phyloP scores from a whole-genome alignment of 1,140 invertebrate species.

The Littorina saxatilis region DNA sequence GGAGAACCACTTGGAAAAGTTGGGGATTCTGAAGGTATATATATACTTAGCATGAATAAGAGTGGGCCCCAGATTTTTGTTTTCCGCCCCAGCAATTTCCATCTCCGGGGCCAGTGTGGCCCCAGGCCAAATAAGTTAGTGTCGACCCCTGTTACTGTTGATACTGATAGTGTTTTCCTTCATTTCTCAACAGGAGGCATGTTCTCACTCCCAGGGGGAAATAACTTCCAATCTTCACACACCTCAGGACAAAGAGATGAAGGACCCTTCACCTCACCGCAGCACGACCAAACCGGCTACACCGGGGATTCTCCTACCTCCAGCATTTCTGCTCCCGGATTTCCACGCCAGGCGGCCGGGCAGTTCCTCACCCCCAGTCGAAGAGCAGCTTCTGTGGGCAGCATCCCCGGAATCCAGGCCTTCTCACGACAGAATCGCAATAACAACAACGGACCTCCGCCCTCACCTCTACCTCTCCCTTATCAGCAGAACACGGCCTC shows the following conservation, averaged over 20 bases:
- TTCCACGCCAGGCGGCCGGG: neutral
- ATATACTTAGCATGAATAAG: no score
- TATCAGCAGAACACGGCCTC: neutral
- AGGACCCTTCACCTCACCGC: slow-evolving; percentile 12
- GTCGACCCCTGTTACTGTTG: neutral
- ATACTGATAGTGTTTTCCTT: neutral
- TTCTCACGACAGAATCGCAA: slow-evolving; percentile 35
- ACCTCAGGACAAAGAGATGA: neutral
- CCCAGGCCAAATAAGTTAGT: no score
- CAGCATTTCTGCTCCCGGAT: slow-evolving; percentile 21
- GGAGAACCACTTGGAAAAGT: no score
- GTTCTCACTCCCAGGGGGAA: slow-evolving; percentile 17
- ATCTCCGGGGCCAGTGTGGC: no score
- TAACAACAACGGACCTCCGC: neutral
- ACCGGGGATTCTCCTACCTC: slow-evolving; percentile 43
- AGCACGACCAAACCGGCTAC: slow-evolving; percentile 31
- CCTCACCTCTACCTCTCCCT: neutral
- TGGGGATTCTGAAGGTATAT: no score
- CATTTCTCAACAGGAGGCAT: neutral
- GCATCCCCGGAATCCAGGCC: slow-evolving; percentile 35
- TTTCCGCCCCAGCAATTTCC: no score
- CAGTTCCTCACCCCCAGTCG: slow-evolving; percentile 32
- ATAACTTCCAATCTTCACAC: slow-evolving; percentile 18
- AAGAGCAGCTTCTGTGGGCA: slow-evolving; percentile 11
- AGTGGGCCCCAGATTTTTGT: no score